phyloP scores from a whole-genome alignment of 2,113 vertebrate genomes.

The Salvator merianae region DNA sequence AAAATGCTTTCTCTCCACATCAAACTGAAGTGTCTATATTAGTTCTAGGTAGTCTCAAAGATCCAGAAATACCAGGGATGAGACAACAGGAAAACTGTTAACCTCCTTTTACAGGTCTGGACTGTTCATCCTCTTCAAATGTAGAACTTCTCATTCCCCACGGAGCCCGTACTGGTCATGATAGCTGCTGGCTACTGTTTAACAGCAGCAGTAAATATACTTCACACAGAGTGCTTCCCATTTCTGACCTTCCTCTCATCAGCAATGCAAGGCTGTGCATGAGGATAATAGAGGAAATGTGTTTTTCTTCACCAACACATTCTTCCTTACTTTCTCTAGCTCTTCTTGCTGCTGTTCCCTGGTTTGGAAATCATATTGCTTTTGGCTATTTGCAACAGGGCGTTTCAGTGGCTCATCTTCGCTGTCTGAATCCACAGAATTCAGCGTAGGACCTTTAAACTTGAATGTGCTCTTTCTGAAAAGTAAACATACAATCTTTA shows the following conservation, averaged over 20 bases:
- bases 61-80: background rate
- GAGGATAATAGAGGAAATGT: background rate
- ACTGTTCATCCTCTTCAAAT: background rate
- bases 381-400: conserved; percentile 77
- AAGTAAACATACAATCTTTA: conserved; percentile 33
- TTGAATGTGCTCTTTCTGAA: conserved; percentile 84
- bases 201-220: background rate
- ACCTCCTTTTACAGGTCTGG: background rate
- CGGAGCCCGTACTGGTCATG: too few species aligned
- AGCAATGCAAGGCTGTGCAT: background rate
- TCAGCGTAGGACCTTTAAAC: conserved; percentile 72
- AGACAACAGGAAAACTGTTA: background rate
- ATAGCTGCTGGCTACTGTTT: background rate
- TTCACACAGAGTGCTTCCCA: background rate
- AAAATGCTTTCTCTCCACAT: background rate
- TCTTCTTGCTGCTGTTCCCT: conserved; percentile 74
- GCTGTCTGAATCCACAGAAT: conserved; percentile 87
- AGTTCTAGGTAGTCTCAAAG: background rate
- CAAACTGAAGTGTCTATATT: too few species aligned
- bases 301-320: background rate
- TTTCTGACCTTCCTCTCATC: background rate
- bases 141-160: background rate
- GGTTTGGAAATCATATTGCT: conserved; percentile 75
- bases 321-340: conserved; percentile 74
- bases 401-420: conserved; percentile 89